Percentiles rank a stretch among this genome's conserved stretches.
Conservation (phyloP, 2,113 vertebrate species). For the Falco punctatus region DNA sequence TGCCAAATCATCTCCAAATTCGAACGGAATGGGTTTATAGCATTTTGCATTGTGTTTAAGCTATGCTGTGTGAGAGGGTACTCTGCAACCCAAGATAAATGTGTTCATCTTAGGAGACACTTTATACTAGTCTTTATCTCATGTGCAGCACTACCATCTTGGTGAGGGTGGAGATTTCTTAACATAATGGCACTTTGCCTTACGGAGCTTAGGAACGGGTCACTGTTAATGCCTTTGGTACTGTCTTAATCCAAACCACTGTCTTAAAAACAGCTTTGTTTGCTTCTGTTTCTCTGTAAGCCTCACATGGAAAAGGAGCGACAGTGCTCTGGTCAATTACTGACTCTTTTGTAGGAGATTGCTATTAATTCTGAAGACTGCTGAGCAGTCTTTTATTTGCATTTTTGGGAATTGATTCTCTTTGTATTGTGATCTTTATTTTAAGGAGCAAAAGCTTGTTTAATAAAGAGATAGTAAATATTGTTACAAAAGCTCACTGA, state of each 20-base stretch:
- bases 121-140: neutral
- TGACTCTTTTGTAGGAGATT: neutral
- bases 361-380: neutral
- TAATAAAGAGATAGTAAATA: neutral
- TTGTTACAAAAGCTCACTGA: neutral
- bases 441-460: neutral
- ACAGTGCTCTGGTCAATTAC: neutral
- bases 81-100: neutral
- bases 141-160: neutral
- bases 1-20: neutral
- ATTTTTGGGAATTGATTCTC: neutral
- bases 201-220: neutral
- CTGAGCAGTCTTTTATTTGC: conserved; percentile 34
- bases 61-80: neutral
- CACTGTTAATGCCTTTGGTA: neutral
- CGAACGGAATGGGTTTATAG: neutral
- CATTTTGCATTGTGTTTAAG: neutral
- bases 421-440: conserved; percentile 9
- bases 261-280: neutral
- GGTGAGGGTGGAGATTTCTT: neutral
- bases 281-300: neutral
- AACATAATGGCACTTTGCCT: neutral
- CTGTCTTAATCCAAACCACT: neutral
- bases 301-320: neutral
- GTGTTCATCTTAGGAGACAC: neutral